A percentile compares a stretch with the other conserved stretches of the same genome.
Evolutionary conservation across 2,888 invertebrate species (phyloP).

Genomic region (Drosophila paranaensis): DNA sequence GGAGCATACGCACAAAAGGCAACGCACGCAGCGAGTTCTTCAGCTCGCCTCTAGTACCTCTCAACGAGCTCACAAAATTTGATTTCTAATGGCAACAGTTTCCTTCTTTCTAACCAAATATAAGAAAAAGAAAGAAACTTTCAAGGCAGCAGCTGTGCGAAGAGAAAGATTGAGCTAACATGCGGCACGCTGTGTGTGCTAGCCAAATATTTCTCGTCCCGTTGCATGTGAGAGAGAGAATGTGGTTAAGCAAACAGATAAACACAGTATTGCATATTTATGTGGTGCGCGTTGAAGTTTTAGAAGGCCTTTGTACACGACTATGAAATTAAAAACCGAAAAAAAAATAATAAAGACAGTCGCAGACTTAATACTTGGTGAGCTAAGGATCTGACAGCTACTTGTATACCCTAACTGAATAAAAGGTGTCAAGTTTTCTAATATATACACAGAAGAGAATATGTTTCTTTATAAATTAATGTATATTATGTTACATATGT

Average conservation of each 20-base stretch:
- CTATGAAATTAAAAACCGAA: conserved; percentile 54
- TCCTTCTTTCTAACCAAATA: conserved; percentile 4
- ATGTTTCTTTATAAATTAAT: too few species aligned
- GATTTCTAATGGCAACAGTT: conserved; percentile 45
- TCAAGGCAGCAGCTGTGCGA: background rate
- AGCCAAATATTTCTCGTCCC: conserved; percentile 40
- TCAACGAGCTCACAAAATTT: conserved; percentile 34
- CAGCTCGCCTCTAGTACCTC: conserved; percentile 12
- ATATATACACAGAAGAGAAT: too few species aligned
- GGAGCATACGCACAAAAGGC: conserved; percentile 8
- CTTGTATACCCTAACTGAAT: too few species aligned
- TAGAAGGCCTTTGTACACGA: conserved; percentile 39
- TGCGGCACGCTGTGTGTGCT: conserved; percentile 21
- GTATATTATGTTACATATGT: too few species aligned
- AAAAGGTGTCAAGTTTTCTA: background rate
- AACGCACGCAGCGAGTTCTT: conserved; percentile 30
- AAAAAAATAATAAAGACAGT: background rate
- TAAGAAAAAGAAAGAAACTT: conserved; percentile 14
- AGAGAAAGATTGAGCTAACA: too few species aligned
- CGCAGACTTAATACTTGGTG: background rate
- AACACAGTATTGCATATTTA: conserved; percentile 65
- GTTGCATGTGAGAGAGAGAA: conserved; percentile 40
- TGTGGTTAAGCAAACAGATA: conserved; percentile 25
- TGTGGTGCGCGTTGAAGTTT: conserved; percentile 33
- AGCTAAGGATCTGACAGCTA: background rate